phyloP scores from a whole-genome alignment of 2,797 vertebrate genomes.

The Yasuhikotakia modesta region DNA sequence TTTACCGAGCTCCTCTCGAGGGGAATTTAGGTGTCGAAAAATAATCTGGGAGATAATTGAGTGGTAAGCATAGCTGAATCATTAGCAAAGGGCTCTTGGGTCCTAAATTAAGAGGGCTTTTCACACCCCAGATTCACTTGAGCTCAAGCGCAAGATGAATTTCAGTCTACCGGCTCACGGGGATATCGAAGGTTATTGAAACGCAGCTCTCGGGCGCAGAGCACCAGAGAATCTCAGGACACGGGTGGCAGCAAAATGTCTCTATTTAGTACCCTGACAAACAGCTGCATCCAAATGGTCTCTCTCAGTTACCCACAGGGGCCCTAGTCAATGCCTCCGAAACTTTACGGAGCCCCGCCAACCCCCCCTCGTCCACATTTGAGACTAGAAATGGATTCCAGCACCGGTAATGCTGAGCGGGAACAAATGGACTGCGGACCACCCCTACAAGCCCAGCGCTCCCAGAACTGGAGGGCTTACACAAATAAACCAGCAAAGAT shows the following conservation, averaged over 20 bases:
- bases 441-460: conserved; percentile 62
- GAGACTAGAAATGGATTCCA: conserved; percentile 62
- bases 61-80: conserved; percentile 71
- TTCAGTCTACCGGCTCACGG: conserved; percentile 64
- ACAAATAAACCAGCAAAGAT: conserved; percentile 75
- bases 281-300: conserved; percentile 72
- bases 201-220: conserved; percentile 5
- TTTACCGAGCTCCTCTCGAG: conserved; percentile 61
- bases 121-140: conserved; percentile 70
- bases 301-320: conserved; percentile 62
- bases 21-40: conserved; percentile 61
- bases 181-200: conserved; percentile 39
- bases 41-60: conserved; percentile 71
- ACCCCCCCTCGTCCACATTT: conserved; percentile 25
- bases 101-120: conserved; percentile 73
- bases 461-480: conserved; percentile 64
- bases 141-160: conserved; percentile 66
- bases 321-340: conserved; percentile 47
- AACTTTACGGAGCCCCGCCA: conserved; percentile 28
- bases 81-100: conserved; percentile 67
- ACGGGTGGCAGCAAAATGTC: conserved; percentile 66
- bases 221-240: conserved; percentile 43
- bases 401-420: conserved; percentile 54
- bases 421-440: conserved; percentile 69
- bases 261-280: conserved; percentile 69